Evolutionary conservation across 2,888 invertebrate species (phyloP), one percentile per base, ranked within the genome.

Genomic region (Trypoxylon attenuatum): DNA sequence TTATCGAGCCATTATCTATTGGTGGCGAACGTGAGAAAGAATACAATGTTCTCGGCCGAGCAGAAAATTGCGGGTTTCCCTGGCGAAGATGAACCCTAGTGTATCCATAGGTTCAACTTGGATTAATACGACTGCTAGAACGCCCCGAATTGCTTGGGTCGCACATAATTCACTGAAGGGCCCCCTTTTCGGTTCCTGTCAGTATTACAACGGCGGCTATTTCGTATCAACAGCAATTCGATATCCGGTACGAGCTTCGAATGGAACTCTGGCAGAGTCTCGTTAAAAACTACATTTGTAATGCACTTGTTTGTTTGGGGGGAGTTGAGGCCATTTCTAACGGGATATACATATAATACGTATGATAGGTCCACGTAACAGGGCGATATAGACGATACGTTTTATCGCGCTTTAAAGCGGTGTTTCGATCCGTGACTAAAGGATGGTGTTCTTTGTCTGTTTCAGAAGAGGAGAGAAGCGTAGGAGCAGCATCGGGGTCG

Each of bases 391-490:
- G n/a, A n/a, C n/a, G n/a, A 63, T 47, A 58, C 52, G 46, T 43
- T 50, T 27, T 43, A 47, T 43, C 23, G 62, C 52, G 55, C 58
- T 62, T 62, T 58, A 62, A 58, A 52, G 51, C 42, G 33, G 41
- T 38, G 29, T 16, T 21, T 33, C 19, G 23, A 22, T 15, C 8
- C 22, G 21, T 58, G 67, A 63, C 45, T 51, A 18, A 42, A 29
- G 49, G 33, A 53, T 49, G 65, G 33, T 47, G 60, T 49, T 55
- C 21, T 71, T 66, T 62, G 62, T 70, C 45, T 79, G 61, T 83
- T 82, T 33, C 83, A 84, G 84, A 84, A 78, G 69, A 74, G 70
- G 83, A 81, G 56, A 83, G 73, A 64, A 80, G 74, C 54, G 76
- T 78, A 63, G 81, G 78, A 60, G 79, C 77, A 73, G 78, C 76